Base-by-base conservation (phyloP, 1,140 invertebrate genomes). In the Oryzaephilus surinamensis region DNA sequence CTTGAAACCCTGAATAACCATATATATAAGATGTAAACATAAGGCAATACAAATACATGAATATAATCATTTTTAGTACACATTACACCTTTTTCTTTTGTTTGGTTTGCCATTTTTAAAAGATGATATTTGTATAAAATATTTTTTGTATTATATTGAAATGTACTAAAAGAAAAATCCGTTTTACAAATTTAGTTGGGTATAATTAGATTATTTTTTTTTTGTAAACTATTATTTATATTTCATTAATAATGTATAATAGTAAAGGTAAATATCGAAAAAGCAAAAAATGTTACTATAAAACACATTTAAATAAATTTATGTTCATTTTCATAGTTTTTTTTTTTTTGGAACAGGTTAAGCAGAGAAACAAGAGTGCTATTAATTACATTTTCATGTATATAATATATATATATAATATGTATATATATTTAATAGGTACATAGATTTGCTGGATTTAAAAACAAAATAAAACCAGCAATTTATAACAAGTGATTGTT, bases 1-100 rank as follows among this genome's bases (percentile, higher is more conserved):
- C 53, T 54, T 57, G 55, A 50, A 57, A 58, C 58, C 58, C 58
- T 58, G 56, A 58, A 57, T 58, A 60, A 60, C 56, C 55, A 52
- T 44, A 48, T 44, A 49, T 27, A 40, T 39, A 52, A 26, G 52
- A 44, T 50, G 45, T 46, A 54, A 51, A n/a, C n/a, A n/a, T n/a
- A n/a, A n/a, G n/a, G n/a, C n/a, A n/a, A n/a, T n/a, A n/a, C n/a
- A n/a, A n/a, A n/a, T 45, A 47, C 54, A 59, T 47, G 47, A 44
- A 52, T 24, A 24, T 11, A 20, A 5, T 20, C 8, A 5, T 26
- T 32, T 37, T 43, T 46, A 43, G 32, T 38, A 20, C 34, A 46
- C 34, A 43, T 36, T n/a, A n/a, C n/a, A n/a, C n/a, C n/a, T n/a
- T n/a, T n/a, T n/a, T n/a, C n/a, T n/a, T n/a, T n/a, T n/a, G n/a